phyloP scores from a whole-genome alignment of 1,140 invertebrate species.

The Neuroterus valhalla region DNA sequence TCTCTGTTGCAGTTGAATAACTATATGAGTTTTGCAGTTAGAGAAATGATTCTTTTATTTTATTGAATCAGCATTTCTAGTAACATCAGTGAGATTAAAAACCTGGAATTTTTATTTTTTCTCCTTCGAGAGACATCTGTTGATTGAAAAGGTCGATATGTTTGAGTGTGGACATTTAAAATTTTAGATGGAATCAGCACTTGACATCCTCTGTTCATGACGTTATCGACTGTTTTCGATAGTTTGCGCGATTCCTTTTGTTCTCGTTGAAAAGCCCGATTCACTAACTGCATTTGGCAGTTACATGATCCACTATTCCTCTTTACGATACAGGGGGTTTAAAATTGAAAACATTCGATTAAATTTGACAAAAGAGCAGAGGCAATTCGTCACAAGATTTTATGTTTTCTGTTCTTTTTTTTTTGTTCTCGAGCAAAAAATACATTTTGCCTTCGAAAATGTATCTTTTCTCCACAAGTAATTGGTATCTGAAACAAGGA shows the following conservation, averaged over 20 bases:
- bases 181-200: conserved; percentile 53
- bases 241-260: conserved; percentile 56
- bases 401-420: background rate
- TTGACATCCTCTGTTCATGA: conserved; percentile 53
- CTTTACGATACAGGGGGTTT: conserved; percentile 22
- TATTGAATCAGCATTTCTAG: too few species aligned
- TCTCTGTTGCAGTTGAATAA: too few species aligned
- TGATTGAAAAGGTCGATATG: background rate
- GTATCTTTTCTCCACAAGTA: too few species aligned
- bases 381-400: background rate
- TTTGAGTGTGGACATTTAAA: conserved; percentile 18
- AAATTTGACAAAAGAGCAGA: background rate
- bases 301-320: conserved; percentile 42
- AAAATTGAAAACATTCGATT: conserved; percentile 13
- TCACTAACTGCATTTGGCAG: conserved; percentile 50
- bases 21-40: too few species aligned
- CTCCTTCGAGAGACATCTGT: background rate
- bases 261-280: conserved; percentile 54
- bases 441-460: too few species aligned
- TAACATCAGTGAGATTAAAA: too few species aligned
- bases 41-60: too few species aligned
- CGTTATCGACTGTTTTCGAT: conserved; percentile 62
- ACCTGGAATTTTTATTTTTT: too few species aligned
- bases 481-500: too few species aligned
- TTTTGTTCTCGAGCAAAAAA: too few species aligned